Base-by-base conservation (phyloP, 2,888 invertebrate genomes). In the Caenorhabditis zanzibari region DNA sequence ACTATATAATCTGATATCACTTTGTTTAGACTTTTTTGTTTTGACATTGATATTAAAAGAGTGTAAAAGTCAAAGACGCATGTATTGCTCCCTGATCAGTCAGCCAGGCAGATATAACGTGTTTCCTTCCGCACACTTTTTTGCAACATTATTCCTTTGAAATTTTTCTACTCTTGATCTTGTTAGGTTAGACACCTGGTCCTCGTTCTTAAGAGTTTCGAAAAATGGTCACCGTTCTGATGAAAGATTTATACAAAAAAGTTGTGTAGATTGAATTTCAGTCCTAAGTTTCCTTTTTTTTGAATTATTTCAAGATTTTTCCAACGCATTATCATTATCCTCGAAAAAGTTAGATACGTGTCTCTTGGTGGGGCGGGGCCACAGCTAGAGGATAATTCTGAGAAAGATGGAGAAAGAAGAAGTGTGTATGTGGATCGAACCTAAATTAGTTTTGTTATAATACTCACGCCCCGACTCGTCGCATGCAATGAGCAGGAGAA, bases 401-500 rank as follows among this genome's bases (percentile, higher is more conserved):
- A 56, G 88, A 82, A 81, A 90, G 26, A 41, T n/a, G 35, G 24
- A 56, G 44, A 49, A 35, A 16, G 26, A 35, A 68, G 68, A 68
- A 49, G 66, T 52, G 71, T 56, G 69, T 44, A 19, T 47, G 32
- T 44, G 56, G 71, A 71, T 71, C 79, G 79, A 79, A 54, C 71
- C 71, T 71, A 79, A 79, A 79, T 79, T 79, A 79, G 79, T 79
- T 79, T 79, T 79, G 79, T 79, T 79, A 79, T 79, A 71, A 79
- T 71, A 71, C 71, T 63, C 61, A 63, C 54, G 35, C 41, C 69
- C 54, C 64, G 56, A 41, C 44, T 32, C 44, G 52, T 38, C 38
- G 47, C 63, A 79, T 59, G 76, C 69, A 69, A 54, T 41, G 63
- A 54, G 38, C 22, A 49, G 10, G 54, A 44, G 61, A 61, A 77